phyloP scores from a whole-genome alignment of 2,113 vertebrate genomes.

The Gyps fulvus region DNA sequence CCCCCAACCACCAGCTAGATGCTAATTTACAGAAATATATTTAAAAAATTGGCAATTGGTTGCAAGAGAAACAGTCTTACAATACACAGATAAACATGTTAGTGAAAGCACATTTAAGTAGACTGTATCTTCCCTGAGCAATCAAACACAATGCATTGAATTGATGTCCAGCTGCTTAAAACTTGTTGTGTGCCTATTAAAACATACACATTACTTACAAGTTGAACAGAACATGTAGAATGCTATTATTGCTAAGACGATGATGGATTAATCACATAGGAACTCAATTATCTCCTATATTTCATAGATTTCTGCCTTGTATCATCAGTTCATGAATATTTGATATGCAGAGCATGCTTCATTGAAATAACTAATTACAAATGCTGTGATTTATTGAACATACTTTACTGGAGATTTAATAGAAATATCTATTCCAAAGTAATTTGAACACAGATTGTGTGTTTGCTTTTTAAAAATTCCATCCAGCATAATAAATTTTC shows the following conservation, averaged over 20 bases:
- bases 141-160: neutral
- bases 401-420: constrained; percentile 71
- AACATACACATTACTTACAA: neutral
- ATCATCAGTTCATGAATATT: constrained; percentile 76
- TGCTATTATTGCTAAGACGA: constrained; percentile 19
- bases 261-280: constrained; percentile 48
- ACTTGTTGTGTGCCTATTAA: neutral
- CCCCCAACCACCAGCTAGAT: neutral
- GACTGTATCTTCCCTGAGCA: neutral
- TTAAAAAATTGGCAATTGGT: neutral
- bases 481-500: constrained; percentile 48
- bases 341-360: constrained; percentile 70
- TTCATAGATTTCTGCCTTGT: constrained; percentile 68
- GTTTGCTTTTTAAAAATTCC: constrained; percentile 64
- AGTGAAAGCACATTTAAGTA: neutral
- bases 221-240: neutral
- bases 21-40: neutral
- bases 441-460: constrained; percentile 60
- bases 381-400: constrained; percentile 68
- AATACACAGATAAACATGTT: neutral
- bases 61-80: neutral
- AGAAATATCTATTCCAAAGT: constrained; percentile 67
- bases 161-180: neutral
- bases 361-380: constrained; percentile 78
- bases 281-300: constrained; percentile 53